Percentiles rank a stretch among this genome's conserved stretches.
Conservation (phyloP, 2,797 vertebrate species). For the Tamandua tetradactyla region DNA sequence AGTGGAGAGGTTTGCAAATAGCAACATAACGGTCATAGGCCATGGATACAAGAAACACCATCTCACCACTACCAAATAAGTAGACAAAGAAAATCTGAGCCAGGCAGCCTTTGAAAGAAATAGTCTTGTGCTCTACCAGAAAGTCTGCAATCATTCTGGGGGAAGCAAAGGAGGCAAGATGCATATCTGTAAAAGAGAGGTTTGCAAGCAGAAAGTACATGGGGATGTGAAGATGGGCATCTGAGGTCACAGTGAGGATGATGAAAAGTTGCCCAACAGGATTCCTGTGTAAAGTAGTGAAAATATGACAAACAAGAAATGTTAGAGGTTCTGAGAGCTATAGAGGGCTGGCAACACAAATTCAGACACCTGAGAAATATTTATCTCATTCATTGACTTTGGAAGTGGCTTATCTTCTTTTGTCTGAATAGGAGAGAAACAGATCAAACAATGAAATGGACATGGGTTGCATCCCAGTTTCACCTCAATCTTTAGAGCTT, state of each 20-base stretch:
- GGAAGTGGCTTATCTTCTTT: not conserved
- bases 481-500: not conserved
- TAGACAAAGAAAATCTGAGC: slow-evolving; percentile 72
- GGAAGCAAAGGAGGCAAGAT: slow-evolving; percentile 71
- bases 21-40: slow-evolving; percentile 72
- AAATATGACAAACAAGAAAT: slow-evolving; percentile 71
- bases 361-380: slow-evolving; percentile 58
- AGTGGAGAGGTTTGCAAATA: slow-evolving; percentile 74
- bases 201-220: slow-evolving; percentile 78
- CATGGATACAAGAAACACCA: slow-evolving; percentile 73
- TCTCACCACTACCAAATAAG: slow-evolving; percentile 64
- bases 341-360: slow-evolving; percentile 77
- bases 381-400: slow-evolving; percentile 71
- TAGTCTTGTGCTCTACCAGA: slow-evolving; percentile 54
- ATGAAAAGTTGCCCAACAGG: slow-evolving; percentile 74
- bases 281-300: slow-evolving; percentile 65
- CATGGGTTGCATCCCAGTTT: not conserved
- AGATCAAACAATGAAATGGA: not conserved
- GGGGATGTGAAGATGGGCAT: slow-evolving; percentile 50
- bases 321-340: slow-evolving; percentile 54
- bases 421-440: slow-evolving; percentile 13
- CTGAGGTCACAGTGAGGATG: slow-evolving; percentile 68
- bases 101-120: slow-evolving; percentile 68
- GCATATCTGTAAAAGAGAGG: slow-evolving; percentile 74
- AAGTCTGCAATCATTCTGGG: slow-evolving; percentile 73